A percentile compares a stretch with the other conserved stretches of the same genome.
phyloP scores from a whole-genome alignment of 2,113 vertebrate species.

The Micromys minutus region DNA sequence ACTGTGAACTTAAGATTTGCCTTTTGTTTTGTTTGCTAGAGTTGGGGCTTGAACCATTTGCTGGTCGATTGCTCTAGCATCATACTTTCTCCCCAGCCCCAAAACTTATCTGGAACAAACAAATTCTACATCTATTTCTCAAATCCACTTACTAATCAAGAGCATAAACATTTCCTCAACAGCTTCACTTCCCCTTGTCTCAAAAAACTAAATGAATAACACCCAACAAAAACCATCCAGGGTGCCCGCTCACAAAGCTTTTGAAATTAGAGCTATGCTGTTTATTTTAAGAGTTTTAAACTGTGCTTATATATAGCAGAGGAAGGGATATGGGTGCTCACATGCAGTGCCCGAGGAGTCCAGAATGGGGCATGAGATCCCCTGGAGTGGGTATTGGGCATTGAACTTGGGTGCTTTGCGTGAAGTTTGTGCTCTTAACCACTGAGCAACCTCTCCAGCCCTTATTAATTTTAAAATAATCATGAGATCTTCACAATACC shows the following conservation, averaged over 20 bases:
- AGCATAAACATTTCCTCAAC: slow-evolving; percentile 10
- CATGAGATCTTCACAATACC: neutral
- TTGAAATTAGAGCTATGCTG: neutral
- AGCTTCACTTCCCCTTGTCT: neutral
- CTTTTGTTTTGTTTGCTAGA: neutral
- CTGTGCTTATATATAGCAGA: neutral
- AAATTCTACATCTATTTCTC: slow-evolving; percentile 48
- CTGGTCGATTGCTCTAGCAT: neutral
- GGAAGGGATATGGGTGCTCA: neutral
- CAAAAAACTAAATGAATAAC: neutral
- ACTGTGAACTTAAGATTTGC: neutral
- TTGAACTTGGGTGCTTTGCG: neutral
- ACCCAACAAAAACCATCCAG: neutral
- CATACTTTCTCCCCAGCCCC: neutral
- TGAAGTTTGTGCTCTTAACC: neutral
- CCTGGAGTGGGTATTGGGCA: neutral
- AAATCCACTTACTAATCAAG: neutral
- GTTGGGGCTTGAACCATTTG: neutral
- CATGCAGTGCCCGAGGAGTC: neutral
- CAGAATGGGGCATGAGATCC: neutral
- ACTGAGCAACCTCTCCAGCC: neutral
- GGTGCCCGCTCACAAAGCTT: neutral
- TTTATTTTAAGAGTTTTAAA: slow-evolving; percentile 22
- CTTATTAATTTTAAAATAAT: neutral
- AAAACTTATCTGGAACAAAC: slow-evolving; percentile 32